Evolutionary conservation across 2,888 invertebrate species (phyloP), one percentile per base, ranked within the genome.

Genomic region (Metopia argyrocephala): DNA sequence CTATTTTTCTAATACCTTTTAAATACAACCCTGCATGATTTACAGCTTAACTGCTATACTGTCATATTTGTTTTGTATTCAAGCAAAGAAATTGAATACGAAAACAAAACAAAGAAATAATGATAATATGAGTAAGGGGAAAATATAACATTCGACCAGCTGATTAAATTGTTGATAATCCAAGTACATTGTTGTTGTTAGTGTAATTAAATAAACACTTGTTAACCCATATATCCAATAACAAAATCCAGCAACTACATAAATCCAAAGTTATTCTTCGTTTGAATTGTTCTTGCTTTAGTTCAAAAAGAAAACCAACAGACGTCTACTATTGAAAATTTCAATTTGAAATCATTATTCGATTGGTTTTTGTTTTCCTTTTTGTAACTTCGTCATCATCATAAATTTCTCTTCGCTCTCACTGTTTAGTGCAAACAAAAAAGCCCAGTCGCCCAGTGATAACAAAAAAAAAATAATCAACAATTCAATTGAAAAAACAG

Each of bases 371-470:
- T 27, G 23, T 62, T 7, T 2, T 20, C n/a, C n/a, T n/a, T 15
- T 61, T 79, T 75, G 57, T 15, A 64, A 73, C 62, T 73, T 80
- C 76, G 68, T 80, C 76, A 68, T 76, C 68, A 76, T 66, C 71
- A 76, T 57, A 66, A 23, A 6, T 64, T 61, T 50, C 18, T 20
- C 48, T 20, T 15, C 7, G 15, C 20, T 48, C 18, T n/a, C 18
- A n/a, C 5, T 48, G 6, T 48, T 6, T 48, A 48, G 6, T n/a
- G n/a, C 6, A 48, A 46, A 46, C 4, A 5, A 9, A n/a, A 18
- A 48, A 48, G 20, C 2, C 20, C 48, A 7, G 48, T 4, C 12
- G 7, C 18, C 7, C 48, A n/a, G n/a, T 48, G n/a, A n/a, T n/a
- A n/a, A n/a, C n/a, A n/a, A n/a, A n/a, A n/a, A n/a, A 48, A 20